Evolutionary conservation across 2,113 vertebrate species (phyloP), one percentile per base, ranked within the genome.

Genomic region (Climacteris rufus): DNA sequence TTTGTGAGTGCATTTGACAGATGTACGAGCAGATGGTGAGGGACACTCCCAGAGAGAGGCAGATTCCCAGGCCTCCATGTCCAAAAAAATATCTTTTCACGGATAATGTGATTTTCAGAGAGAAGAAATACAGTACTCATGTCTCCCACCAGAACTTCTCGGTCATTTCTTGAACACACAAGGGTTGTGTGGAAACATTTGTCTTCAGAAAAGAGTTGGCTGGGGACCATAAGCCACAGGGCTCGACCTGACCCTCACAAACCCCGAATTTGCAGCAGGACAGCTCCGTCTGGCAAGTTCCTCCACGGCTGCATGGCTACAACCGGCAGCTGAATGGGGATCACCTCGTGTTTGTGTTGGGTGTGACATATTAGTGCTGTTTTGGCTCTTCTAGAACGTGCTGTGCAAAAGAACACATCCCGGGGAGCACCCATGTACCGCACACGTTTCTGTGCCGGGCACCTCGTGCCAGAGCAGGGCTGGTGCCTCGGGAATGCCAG

Each of bases 61-160:
- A 13, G 35, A 96, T 95, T 96, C 90, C 90, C 94, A 96, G 94
- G 81, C 81, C 76, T 94, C 60, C 37, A 30, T 31, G 60, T 96
- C 94, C 92, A 96, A 94, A 96, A 80, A 82, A 94, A 75, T 7
- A 85, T 60, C 78, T 86, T 95, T 91, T 76, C 64, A 65, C 0
- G 2, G 90, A 83, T 96, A 97, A 97, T 90, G 82, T 44, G 90
- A 93, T 94, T 96, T 95, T 96, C 95, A 94, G 94, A 94, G 88
- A 56, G 52, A 86, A 88, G 85, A 88, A 94, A 87, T 39, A 39
- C 66, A 77, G 54, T 24, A n/a, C 53, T 95, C 70, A 30, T 0
- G 0, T 57, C 91, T 93, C 85, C 53, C 87, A 79, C 27, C 49
- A 49, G 53, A 92, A 87, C 42, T 89, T 78, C 75, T 59, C 0